Percentiles rank a stretch among this genome's conserved stretches.
phyloP scores from a whole-genome alignment of 2,113 vertebrate genomes.

The Paedocypris sp. region DNA sequence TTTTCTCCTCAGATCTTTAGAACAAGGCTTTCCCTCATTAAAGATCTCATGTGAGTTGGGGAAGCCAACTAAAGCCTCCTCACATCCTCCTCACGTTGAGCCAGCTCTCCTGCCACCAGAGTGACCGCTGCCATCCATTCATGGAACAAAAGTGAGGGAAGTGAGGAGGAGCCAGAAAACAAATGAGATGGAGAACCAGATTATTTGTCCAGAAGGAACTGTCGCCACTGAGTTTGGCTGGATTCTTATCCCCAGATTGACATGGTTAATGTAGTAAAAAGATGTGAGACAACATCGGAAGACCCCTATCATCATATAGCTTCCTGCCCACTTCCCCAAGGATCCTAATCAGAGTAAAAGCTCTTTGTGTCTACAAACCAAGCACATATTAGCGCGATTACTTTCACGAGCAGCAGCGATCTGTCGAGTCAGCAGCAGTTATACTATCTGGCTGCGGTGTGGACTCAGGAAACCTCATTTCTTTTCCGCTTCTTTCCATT shows the following conservation, averaged over 20 bases:
- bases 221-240: background rate
- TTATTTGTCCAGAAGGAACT: background rate
- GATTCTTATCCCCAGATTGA: too few relatives aligned
- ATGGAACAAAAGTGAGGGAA: background rate
- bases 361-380: conserved; percentile 15
- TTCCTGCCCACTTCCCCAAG: background rate
- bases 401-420: conserved; percentile 5
- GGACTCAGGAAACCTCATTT: conserved; percentile 36
- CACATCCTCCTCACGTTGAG: too few relatives aligned
- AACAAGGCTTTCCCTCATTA: too few relatives aligned
- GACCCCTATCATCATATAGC: background rate
- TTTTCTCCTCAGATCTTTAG: too few relatives aligned
- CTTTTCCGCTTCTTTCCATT: background rate
- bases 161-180: background rate
- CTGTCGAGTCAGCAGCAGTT: conserved; percentile 27
- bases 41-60: too few relatives aligned
- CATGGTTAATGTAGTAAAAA: too few relatives aligned
- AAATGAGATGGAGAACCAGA: background rate
- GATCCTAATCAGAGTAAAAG: conserved; percentile 32
- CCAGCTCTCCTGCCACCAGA: too few relatives aligned
- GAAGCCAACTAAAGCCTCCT: too few relatives aligned
- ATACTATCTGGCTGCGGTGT: conserved; percentile 37
- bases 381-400: conserved; percentile 17
- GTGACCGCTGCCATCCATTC: background rate
- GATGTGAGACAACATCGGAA: background rate